A percentile compares a stretch with the other conserved stretches of the same genome.
phyloP scores from a whole-genome alignment of 2,888 invertebrate species.

The Blera fallax region DNA sequence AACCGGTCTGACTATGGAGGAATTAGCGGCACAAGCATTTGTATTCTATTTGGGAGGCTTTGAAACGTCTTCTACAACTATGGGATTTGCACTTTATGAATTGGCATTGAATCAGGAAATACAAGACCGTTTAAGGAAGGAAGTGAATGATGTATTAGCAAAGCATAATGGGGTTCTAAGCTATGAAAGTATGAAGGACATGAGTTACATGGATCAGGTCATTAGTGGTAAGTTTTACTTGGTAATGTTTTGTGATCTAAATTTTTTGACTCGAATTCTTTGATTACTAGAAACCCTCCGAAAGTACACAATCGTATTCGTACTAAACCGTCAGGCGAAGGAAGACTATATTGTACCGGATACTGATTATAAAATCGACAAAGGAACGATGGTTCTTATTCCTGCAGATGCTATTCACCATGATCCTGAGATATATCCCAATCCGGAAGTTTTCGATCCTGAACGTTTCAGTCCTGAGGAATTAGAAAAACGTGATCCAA shows the following conservation, averaged over 20 bases:
- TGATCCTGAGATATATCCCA: conserved; percentile 80
- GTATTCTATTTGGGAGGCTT: conserved; percentile 83
- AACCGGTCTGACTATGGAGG: conserved; percentile 73
- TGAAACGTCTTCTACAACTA: conserved; percentile 85
- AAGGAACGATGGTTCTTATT: conserved; percentile 82
- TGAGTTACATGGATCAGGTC: conserved; percentile 78
- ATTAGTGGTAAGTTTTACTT: conserved; percentile 75
- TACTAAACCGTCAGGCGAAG: conserved; percentile 56
- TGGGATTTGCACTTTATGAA: conserved; percentile 82
- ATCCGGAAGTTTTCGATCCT: conserved; percentile 82
- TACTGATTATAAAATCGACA: conserved; percentile 82
- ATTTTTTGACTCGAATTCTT: background rate
- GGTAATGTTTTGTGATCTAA: too few relatives aligned
- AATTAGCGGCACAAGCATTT: conserved; percentile 79
- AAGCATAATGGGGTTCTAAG: conserved; percentile 75
- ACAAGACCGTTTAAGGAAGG: conserved; percentile 75
- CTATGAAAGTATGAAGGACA: conserved; percentile 77
- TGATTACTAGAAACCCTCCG: conserved; percentile 82
- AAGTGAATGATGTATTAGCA: conserved; percentile 73
- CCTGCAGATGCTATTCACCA: conserved; percentile 80
- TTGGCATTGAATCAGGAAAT: conserved; percentile 77
- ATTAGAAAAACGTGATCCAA: conserved; percentile 75
- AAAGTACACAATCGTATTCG: conserved; percentile 83
- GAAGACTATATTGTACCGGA: conserved; percentile 74
- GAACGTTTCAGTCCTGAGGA: conserved; percentile 81